A percentile compares a stretch with the other conserved stretches of the same genome.
phyloP scores from a whole-genome alignment of 2,797 vertebrate genomes.

The Rhinichthys osculus region DNA sequence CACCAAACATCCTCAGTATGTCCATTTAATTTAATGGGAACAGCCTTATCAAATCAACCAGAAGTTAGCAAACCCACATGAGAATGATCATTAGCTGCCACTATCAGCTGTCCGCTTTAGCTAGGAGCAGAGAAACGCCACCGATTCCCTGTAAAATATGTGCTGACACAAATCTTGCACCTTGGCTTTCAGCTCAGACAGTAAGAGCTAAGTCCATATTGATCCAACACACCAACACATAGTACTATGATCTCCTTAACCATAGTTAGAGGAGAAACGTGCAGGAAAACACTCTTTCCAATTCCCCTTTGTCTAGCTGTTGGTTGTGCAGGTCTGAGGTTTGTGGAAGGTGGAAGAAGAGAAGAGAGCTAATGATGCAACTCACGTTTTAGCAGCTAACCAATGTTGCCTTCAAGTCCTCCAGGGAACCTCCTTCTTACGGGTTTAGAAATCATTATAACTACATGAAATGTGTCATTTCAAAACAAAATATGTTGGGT shows the following conservation, averaged over 20 bases:
- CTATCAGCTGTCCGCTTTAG: slow-evolving; percentile 16
- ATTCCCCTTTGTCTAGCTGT: slow-evolving; percentile 42
- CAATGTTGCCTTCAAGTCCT: slow-evolving; percentile 70
- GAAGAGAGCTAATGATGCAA: slow-evolving; percentile 69
- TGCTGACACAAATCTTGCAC: slow-evolving; percentile 28
- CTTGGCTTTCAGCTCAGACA: slow-evolving; percentile 28
- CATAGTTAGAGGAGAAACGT: slow-evolving; percentile 33
- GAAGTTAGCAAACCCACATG: neutral
- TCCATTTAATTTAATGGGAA: slow-evolving; percentile 2
- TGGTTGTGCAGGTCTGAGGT: slow-evolving; percentile 32
- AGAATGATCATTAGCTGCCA: slow-evolving; percentile 29
- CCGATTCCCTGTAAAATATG: neutral
- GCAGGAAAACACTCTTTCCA: slow-evolving; percentile 39
- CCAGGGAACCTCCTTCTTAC: slow-evolving; percentile 6
- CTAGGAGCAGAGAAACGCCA: slow-evolving; percentile 5
- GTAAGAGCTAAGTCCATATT: slow-evolving; percentile 31
- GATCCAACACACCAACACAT: slow-evolving; percentile 36
- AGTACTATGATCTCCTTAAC: slow-evolving; percentile 37
- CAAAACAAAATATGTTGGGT: neutral
- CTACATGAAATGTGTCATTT: slow-evolving; percentile 22
- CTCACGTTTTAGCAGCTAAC: slow-evolving; percentile 78
- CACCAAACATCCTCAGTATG: slow-evolving; percentile 12
- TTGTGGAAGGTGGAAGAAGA: slow-evolving; percentile 21
- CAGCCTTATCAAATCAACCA: neutral
- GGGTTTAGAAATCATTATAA: slow-evolving; percentile 17